Evolutionary conservation across 2,113 vertebrate species (phyloP).

Genomic region (Actenoides lindsayi): DNA sequence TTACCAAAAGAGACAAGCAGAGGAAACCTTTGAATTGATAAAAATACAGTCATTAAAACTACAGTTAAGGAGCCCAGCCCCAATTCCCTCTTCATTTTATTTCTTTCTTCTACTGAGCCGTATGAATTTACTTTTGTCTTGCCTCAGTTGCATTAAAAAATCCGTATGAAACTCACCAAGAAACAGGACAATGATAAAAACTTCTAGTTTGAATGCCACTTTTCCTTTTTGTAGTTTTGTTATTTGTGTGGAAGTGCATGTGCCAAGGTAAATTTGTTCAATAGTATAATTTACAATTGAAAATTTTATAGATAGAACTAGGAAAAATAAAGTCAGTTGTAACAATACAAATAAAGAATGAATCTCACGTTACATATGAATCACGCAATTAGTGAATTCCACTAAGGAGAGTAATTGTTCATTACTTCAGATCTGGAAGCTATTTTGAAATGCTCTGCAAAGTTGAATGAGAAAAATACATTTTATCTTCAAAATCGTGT

Average conservation of each 20-base stretch:
- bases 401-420: slow-evolving; percentile 13
- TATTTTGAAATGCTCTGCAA: slow-evolving; percentile 34
- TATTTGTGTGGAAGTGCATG: not conserved
- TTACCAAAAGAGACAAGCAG: not conserved
- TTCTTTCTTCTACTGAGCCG: not conserved
- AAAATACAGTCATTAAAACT: not conserved
- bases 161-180: not conserved
- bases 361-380: not conserved
- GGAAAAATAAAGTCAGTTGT: not conserved
- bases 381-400: slow-evolving; percentile 54
- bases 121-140: not conserved
- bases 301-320: not conserved
- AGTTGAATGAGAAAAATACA: slow-evolving; percentile 17
- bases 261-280: not conserved
- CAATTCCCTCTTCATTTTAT: not conserved
- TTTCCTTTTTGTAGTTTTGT: not conserved
- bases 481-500: slow-evolving; percentile 47
- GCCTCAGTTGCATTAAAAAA: not conserved
- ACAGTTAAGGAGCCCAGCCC: not conserved
- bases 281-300: not conserved
- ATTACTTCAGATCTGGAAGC: slow-evolving; percentile 51
- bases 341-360: not conserved
- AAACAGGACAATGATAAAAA: not conserved
- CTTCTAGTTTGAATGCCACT: not conserved
- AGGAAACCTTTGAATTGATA: not conserved